Base-by-base conservation (phyloP, 2,797 vertebrate genomes). In the Botia almorhae region DNA sequence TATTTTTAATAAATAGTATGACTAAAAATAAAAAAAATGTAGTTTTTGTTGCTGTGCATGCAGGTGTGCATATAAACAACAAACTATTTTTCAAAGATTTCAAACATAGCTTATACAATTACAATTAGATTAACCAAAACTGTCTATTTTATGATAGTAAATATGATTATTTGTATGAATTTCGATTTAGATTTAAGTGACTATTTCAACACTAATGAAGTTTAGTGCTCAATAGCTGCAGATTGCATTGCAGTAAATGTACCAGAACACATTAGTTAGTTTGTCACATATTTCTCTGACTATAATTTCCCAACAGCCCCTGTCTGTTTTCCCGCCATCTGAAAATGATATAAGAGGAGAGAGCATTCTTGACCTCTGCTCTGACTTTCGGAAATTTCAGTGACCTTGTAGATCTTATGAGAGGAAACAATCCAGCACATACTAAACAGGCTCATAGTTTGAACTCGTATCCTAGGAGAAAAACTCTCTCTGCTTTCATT, bases 371-470 rank as follows among this genome's bases (percentile, higher is more conserved):
- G 81, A 91, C 92, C 91, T 91, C 75, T 61, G 80, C 90, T 89
- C 85, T 89, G 91, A 93, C 91, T 91, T 74, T 80, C 90, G 93
- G 93, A 94, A 94, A 94, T 94, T 93, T 89, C 89, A 86, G 84
- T 91, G 92, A 94, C 92, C 92, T 89, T 86, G 86, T 74, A 79
- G 82, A 43, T 78, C 89, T 92, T 92, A 88, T 87, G 89, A 89
- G 91, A 92, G 90, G 90, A 92, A 94, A 92, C 89, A 87, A 89
- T 83, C 85, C 89, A 89, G 90, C 90, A 90, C 82, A 81, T 75
- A 81, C 87, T 58, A 51, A 86, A 87, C 83, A 82, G 87, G 84
- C 80, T 83, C 67, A 89, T 88, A 82, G 69, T 81, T 83, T 92
- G 90, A 94, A 92, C 90, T 88, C 68, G 8, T 82, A 82, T 76